phyloP scores from a whole-genome alignment of 2,888 invertebrate species.

The Chalcosyrphus nemorum region DNA sequence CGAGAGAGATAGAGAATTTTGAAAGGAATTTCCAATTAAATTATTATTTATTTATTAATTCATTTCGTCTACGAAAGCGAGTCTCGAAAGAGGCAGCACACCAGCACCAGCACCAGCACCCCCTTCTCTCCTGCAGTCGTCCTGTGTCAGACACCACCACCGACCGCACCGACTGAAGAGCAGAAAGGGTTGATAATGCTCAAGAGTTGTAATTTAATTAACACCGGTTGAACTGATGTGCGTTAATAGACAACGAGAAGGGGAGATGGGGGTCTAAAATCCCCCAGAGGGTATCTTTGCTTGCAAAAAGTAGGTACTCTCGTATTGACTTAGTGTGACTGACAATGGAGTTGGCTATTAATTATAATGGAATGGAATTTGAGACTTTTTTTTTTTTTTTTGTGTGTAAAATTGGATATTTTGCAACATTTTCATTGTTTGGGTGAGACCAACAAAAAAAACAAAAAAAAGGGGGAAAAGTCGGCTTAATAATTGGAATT shows the following conservation, averaged over 20 bases:
- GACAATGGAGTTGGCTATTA: slow-evolving; percentile 41
- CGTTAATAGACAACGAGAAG: slow-evolving; percentile 2
- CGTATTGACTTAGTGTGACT: slow-evolving; percentile 39
- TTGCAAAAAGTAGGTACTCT: too few species aligned
- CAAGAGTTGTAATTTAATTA: slow-evolving; percentile 42
- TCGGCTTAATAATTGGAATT: slow-evolving; percentile 37
- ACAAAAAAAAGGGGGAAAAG: slow-evolving; percentile 11
- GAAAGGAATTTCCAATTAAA: slow-evolving; percentile 29
- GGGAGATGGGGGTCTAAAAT: neutral
- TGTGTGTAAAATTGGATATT: slow-evolving; percentile 34
- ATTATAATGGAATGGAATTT: slow-evolving; percentile 54
- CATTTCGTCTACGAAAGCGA: neutral
- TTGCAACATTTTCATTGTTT: neutral
- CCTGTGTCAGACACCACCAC: neutral
- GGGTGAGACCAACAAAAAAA: too few species aligned
- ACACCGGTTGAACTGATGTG: slow-evolving; percentile 25
- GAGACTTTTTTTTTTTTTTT: slow-evolving; percentile 15
- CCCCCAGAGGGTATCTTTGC: neutral
- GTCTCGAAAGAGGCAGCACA: neutral
- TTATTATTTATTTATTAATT: slow-evolving; percentile 9
- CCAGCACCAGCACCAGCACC: neutral
- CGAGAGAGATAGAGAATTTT: neutral
- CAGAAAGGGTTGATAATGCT: slow-evolving; percentile 16
- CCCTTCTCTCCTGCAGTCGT: neutral
- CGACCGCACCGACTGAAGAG: too few species aligned